A percentile compares a stretch with the other conserved stretches of the same genome.
Evolutionary conservation across 2,113 vertebrate species (phyloP).

Genomic region (Acanthisitta chloris): DNA sequence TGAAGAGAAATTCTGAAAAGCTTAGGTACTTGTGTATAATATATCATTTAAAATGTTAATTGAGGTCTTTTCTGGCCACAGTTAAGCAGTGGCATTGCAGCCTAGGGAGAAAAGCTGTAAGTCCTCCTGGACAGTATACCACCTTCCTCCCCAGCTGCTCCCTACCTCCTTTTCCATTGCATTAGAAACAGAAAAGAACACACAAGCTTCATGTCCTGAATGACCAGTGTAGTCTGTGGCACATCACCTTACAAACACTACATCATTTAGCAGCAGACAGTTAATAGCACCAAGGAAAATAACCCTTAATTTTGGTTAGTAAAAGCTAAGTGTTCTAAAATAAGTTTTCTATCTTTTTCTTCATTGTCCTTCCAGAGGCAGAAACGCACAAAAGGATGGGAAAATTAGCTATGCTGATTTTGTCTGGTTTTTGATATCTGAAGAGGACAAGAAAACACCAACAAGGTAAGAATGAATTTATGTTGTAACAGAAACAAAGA

Average conservation of each 20-base stretch:
- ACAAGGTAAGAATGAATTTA: slow-evolving; percentile 80
- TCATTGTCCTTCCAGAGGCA: slow-evolving; percentile 69
- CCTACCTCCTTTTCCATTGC: background rate
- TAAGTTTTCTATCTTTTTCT: background rate
- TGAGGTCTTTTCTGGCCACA: background rate
- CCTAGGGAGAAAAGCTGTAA: background rate
- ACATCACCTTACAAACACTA: background rate
- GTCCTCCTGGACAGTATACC: background rate
- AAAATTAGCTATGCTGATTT: slow-evolving; percentile 91
- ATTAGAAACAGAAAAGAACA: background rate
- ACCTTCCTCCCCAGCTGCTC: background rate
- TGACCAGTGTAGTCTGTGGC: background rate
- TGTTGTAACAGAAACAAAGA: background rate
- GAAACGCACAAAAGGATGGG: slow-evolving; percentile 79
- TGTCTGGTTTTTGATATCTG: slow-evolving; percentile 96
- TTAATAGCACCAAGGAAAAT: background rate
- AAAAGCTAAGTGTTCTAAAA: background rate
- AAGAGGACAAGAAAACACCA: slow-evolving; percentile 93
- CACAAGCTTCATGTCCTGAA: background rate
- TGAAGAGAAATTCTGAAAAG: background rate
- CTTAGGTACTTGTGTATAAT: background rate
- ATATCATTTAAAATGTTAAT: background rate
- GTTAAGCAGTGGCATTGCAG: background rate
- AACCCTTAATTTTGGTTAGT: background rate
- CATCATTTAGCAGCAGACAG: background rate